These are phyloP conservation scores for Aethina tumida DNA, from an alignment of 1,140 invertebrate species.

Conservation along the genomic window DNA sequence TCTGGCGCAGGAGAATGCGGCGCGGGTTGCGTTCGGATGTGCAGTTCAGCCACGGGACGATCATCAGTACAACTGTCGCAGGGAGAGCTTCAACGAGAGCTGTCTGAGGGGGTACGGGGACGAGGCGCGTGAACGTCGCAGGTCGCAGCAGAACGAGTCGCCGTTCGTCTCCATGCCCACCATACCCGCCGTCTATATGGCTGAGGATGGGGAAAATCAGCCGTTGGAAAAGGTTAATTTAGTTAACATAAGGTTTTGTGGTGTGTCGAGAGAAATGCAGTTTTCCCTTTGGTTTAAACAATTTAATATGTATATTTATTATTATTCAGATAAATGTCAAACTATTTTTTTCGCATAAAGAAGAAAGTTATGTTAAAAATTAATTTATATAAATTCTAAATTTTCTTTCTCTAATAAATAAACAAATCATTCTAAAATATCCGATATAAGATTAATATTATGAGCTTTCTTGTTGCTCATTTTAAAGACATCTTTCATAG, in stretches of 20 bases:
- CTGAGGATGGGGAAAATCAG: constrained; percentile 39
- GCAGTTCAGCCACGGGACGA: constrained; percentile 15
- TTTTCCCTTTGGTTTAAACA: too few relatives aligned
- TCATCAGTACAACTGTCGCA: constrained; percentile 20
- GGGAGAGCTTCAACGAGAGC: constrained; percentile 36
- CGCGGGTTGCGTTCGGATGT: constrained; percentile 7
- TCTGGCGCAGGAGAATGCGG: constrained; percentile 15
- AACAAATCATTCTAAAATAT: too few relatives aligned
- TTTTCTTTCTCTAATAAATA: too few relatives aligned
- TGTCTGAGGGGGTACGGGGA: constrained; percentile 22
- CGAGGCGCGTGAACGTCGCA: constrained; percentile 21
- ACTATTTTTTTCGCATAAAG: too few relatives aligned
- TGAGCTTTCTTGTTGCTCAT: too few relatives aligned
- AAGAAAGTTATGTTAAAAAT: too few relatives aligned
- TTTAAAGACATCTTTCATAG: too few relatives aligned
- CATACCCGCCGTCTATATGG: constrained; percentile 48
- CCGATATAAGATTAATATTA: too few relatives aligned
- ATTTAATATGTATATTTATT: too few relatives aligned
- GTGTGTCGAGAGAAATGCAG: background rate
- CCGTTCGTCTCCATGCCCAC: constrained; percentile 50
- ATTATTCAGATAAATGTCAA: too few relatives aligned
- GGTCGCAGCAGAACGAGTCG: constrained; percentile 27
- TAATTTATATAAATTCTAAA: too few relatives aligned
- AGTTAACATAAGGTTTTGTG: background rate
- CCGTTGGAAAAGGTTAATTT: constrained; percentile 54